A percentile compares a stretch with the other conserved stretches of the same genome.
Conservation (phyloP, 2,888 invertebrate species). For the Trachelus tabidus region DNA sequence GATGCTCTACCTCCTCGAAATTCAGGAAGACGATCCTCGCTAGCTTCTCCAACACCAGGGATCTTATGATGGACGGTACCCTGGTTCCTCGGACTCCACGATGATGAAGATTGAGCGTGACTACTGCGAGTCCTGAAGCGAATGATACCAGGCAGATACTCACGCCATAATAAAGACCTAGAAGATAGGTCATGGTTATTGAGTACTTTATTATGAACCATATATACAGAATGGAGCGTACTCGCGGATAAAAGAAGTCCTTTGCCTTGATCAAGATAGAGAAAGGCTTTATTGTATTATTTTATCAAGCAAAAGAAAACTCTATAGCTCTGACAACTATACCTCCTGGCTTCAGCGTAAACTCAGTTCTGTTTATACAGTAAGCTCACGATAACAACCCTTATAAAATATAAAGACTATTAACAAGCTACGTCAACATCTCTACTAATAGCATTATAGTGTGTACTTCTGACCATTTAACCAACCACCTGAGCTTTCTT, state of each 20-base stretch:
- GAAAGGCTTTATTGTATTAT: neutral
- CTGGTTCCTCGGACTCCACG: constrained; percentile 84
- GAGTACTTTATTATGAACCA: neutral
- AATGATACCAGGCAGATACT: constrained; percentile 85
- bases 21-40: constrained; percentile 80
- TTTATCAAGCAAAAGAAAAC: neutral
- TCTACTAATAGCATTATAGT: neutral
- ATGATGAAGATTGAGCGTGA: constrained; percentile 88
- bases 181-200: neutral
- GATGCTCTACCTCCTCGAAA: constrained; percentile 69
- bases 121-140: constrained; percentile 84
- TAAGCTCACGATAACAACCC: neutral
- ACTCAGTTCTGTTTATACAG: neutral
- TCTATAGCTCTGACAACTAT: neutral
- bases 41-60: constrained; percentile 79
- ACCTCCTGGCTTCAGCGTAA: neutral
- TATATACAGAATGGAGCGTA: neutral
- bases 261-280: neutral
- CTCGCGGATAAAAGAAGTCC: neutral
- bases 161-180: constrained; percentile 85
- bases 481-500: neutral
- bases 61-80: constrained; percentile 78
- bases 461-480: neutral
- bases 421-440: neutral
- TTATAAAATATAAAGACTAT: neutral